phyloP scores from a whole-genome alignment of 64 coral and sea anemone species.

The Exaiptasia diaphana region DNA sequence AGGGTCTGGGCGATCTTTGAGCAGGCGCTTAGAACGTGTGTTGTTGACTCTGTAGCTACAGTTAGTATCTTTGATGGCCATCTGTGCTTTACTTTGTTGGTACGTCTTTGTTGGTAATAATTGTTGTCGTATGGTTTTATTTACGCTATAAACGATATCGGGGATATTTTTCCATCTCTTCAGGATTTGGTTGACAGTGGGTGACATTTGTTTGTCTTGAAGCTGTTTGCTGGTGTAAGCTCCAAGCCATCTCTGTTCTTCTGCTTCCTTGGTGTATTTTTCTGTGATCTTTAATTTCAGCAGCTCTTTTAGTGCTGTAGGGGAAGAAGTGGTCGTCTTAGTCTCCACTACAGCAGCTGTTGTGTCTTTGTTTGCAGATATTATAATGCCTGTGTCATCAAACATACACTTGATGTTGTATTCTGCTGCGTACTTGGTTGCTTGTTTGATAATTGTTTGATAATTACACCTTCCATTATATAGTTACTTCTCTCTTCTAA shows the following conservation, averaged over 20 bases:
- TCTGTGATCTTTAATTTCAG: too few species aligned
- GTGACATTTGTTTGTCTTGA: constrained; percentile 9
- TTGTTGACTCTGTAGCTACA: too few species aligned
- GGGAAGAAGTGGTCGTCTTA: too few species aligned
- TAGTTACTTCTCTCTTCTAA: not conserved
- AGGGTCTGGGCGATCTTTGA: not conserved
- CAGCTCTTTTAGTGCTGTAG: too few species aligned
- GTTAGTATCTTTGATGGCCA: not conserved
- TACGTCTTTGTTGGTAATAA: not conserved
- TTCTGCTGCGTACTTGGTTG: too few species aligned
- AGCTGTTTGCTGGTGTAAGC: not conserved
- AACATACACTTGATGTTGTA: too few species aligned
- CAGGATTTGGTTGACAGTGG: not conserved
- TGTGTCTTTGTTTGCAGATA: too few species aligned
- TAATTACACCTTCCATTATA: not conserved
- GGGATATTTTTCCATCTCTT: constrained; percentile 31
- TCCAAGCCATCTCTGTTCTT: constrained; percentile 11
- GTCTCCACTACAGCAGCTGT: too few species aligned
- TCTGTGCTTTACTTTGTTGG: not conserved
- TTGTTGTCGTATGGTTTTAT: constrained; percentile 28
- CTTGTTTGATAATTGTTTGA: too few species aligned
- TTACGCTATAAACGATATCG: constrained; percentile 10
- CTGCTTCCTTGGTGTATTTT: constrained; percentile 3
- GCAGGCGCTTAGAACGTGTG: not conserved
- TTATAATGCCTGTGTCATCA: too few species aligned